These are phyloP conservation scores for Caloenas nicobarica DNA, from an alignment of 2,113 vertebrate genomes.

Conservation along the genomic window DNA sequence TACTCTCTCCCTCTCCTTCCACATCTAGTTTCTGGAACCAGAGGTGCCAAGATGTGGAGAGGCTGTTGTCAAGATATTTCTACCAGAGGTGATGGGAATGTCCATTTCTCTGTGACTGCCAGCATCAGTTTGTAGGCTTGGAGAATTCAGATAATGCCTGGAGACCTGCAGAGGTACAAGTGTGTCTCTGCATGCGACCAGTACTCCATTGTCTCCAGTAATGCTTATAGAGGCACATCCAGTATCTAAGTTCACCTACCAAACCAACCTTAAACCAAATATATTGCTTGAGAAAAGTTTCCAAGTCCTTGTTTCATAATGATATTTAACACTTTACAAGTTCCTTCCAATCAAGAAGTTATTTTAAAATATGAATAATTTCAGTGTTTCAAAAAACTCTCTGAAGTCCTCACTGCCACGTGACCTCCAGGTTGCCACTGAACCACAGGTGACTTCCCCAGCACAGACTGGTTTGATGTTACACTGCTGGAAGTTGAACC, in stretches of 20 bases:
- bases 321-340: not conserved
- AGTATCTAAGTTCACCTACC: not conserved
- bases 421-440: accelerated
- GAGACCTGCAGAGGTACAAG: not conserved
- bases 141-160: not conserved
- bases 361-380: not conserved
- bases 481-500: not conserved
- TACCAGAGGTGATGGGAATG: not conserved
- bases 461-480: accelerated
- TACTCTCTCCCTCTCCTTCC: not conserved
- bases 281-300: not conserved
- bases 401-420: not conserved
- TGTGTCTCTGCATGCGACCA: not conserved
- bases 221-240: not conserved
- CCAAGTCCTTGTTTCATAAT: not conserved
- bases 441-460: not conserved
- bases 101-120: not conserved
- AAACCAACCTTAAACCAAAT: not conserved
- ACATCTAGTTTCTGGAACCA: not conserved
- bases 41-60: not conserved
- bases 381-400: not conserved
- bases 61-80: not conserved
- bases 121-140: not conserved
- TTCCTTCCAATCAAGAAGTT: not conserved
- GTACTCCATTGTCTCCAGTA: not conserved